Evolutionary conservation across 2,888 invertebrate species (phyloP).

Genomic region (Cheilosia pagana): DNA sequence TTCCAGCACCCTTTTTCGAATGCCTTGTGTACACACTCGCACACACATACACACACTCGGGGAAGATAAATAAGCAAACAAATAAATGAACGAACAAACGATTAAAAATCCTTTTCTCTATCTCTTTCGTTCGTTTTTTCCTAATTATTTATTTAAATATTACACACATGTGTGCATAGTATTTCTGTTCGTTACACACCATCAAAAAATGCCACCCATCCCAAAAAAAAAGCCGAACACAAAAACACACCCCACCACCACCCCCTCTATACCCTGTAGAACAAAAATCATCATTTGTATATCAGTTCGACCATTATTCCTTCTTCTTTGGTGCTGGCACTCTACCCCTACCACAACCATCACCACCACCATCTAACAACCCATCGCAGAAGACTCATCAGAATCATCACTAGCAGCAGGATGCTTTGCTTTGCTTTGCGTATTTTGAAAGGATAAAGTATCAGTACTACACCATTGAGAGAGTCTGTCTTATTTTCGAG

Average conservation of each 20-base stretch:
- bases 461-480: constrained; percentile 45
- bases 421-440: constrained; percentile 51
- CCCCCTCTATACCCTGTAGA: constrained; percentile 39
- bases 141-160: constrained; percentile 75
- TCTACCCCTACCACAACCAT: constrained; percentile 10
- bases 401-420: constrained; percentile 43
- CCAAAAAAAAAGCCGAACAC: neutral
- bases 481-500: constrained; percentile 63
- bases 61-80: constrained; percentile 75
- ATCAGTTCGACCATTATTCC: constrained; percentile 75
- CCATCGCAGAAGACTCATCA: constrained; percentile 24
- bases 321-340: constrained; percentile 46
- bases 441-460: constrained; percentile 71
- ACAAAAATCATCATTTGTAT: constrained; percentile 75
- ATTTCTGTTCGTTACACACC: constrained; percentile 54
- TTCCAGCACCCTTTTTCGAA: constrained; percentile 73
- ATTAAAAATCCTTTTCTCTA: constrained; percentile 74
- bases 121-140: constrained; percentile 65
- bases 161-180: constrained; percentile 67
- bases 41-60: constrained; percentile 45
- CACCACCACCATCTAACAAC: neutral
- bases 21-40: constrained; percentile 43
- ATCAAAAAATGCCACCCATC: constrained; percentile 65
- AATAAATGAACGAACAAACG: constrained; percentile 75
- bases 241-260: constrained; percentile 15